Evolutionary conservation across 2,888 invertebrate species (phyloP), one percentile per base, ranked within the genome.

Genomic region (Calameuta filiformis): DNA sequence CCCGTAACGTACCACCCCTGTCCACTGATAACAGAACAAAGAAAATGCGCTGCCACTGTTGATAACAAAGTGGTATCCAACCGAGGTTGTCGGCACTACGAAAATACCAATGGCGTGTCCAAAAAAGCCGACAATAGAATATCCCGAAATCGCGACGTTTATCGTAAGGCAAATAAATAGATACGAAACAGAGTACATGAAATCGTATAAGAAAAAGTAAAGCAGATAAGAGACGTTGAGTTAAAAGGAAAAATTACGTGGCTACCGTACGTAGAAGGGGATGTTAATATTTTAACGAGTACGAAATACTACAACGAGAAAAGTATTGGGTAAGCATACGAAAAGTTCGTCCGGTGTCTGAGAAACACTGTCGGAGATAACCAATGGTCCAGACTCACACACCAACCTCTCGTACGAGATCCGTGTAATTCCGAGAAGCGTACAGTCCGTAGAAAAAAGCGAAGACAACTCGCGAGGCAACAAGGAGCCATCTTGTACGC

Each of bases 361-460:
- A 85, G 87, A 86, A 85, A 85, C 86, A 86, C 87, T 87, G 86
- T 77, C 81, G 82, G 78, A 82, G 85, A 83, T 86, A 87, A 85
- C 81, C 84, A 79, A 83, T 86, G 85, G 86, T 83, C 86, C 86
- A 82, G 84, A 84, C 81, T 73, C 80, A 81, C 82, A 79, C 79
- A 81, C 76, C 73, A 37, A 73, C 73, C 68, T 79, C 85, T 83
- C 81, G 83, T 83, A 81, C 78, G 83, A 85, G 87, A 85, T 87
- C 85, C 84, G 84, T 84, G 85, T 85, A 85, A 85, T 90, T 90
- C 90, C 86, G 78, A 90, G 90, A 90, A 90, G 83, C 80, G 89
- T 90, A 90, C 90, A 90, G 88, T 89, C 89, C 81, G 80, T 75
- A 84, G 80, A 84, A 88, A 86, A 86, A 88, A 88, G 87, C 85